Conservation (phyloP, 1,140 invertebrate species). For the Brachionus manjavacas region DNA sequence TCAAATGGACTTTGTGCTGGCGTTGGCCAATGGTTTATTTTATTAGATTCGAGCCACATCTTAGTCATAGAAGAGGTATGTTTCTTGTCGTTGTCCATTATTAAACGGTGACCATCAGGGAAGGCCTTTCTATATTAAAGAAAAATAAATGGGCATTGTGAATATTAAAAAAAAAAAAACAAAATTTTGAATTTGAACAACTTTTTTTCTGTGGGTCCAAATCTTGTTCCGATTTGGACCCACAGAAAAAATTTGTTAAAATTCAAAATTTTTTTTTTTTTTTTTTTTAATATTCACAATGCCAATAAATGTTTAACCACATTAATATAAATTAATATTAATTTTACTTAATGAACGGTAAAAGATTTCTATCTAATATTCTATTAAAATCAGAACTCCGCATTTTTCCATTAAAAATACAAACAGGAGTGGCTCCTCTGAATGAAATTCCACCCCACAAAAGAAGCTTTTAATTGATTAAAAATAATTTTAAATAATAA, state of each 20-base stretch:
- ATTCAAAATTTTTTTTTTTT: too few relatives aligned
- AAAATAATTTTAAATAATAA: neutral
- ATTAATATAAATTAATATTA: neutral
- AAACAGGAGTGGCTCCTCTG: neutral
- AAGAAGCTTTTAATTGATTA: slow-evolving; percentile 5
- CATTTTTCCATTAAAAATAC: slow-evolving; percentile 12
- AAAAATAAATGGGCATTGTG: neutral
- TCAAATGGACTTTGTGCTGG: slow-evolving; percentile 15
- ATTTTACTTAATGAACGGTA: slow-evolving; percentile 1
- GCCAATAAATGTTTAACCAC: too few relatives aligned
- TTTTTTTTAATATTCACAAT: too few relatives aligned
- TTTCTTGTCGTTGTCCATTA: neutral
- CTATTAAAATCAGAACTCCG: neutral
- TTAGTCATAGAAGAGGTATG: neutral
- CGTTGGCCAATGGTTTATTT: neutral
- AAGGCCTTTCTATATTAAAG: neutral
- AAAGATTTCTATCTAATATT: neutral
- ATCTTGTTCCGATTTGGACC: too few relatives aligned
- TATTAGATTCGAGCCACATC: neutral
- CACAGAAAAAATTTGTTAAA: too few relatives aligned
- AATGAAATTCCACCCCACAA: slow-evolving; percentile 1
- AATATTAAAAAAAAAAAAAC: too few relatives aligned
- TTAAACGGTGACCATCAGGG: slow-evolving; percentile 8
- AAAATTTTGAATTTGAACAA: too few relatives aligned
- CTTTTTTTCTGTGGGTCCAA: too few relatives aligned